phyloP scores from a whole-genome alignment of 2,888 invertebrate genomes.

The Diarsia rubi region DNA sequence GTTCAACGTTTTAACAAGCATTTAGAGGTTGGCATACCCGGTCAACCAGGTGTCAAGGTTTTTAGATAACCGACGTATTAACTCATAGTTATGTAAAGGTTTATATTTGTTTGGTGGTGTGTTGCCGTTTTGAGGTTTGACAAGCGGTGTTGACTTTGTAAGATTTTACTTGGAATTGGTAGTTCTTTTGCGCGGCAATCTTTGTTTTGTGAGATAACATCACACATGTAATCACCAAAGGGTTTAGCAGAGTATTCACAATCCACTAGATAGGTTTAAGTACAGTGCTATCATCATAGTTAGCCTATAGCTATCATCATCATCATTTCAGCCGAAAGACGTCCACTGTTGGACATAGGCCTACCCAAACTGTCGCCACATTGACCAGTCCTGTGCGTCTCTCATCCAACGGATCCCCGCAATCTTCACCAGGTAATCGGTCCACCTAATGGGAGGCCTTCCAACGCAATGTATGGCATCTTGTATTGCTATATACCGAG shows the following conservation, averaged over 20 bases:
- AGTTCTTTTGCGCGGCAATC: neutral
- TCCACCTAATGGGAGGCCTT: too few species aligned
- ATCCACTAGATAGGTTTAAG: neutral
- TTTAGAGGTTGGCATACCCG: slow-evolving; percentile 32
- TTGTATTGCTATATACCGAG: too few species aligned
- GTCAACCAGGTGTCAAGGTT: slow-evolving; percentile 60
- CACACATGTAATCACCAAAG: neutral
- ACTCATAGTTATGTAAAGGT: slow-evolving; percentile 46
- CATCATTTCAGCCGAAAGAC: too few species aligned
- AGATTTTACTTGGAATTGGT: slow-evolving; percentile 13
- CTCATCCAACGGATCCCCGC: too few species aligned
- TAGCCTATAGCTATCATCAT: neutral
- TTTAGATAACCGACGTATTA: slow-evolving; percentile 27
- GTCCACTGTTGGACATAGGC: too few species aligned
- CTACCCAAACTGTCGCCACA: too few species aligned
- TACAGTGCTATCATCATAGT: neutral
- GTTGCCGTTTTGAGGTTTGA: slow-evolving; percentile 20
- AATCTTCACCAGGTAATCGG: too few species aligned
- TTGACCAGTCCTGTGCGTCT: too few species aligned
- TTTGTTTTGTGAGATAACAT: neutral
- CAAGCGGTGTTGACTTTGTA: slow-evolving; percentile 34
- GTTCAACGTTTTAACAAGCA: slow-evolving; percentile 28
- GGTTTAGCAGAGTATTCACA: neutral
- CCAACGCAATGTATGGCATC: too few species aligned
- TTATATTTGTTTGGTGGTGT: slow-evolving; percentile 29